Conservation (phyloP, 2,113 vertebrate genomes). For the Dasyurus viverrinus region DNA sequence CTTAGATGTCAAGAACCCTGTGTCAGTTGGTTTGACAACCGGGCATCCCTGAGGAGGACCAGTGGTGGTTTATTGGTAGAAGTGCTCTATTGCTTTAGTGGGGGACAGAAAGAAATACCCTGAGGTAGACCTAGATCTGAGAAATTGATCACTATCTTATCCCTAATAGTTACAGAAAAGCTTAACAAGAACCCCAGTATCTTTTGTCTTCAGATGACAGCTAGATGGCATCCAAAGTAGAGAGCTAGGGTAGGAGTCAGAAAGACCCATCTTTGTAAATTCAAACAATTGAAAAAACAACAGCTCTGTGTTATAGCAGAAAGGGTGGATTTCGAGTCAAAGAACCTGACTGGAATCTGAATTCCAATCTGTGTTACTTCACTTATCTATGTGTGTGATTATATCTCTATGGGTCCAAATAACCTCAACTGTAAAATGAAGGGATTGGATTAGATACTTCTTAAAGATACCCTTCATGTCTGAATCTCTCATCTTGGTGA, state of each 20-base stretch:
- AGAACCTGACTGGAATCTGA: not conserved
- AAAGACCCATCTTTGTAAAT: not conserved
- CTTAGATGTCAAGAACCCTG: not conserved
- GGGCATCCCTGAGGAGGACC: not conserved
- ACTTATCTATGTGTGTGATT: not conserved
- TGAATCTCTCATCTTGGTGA: not conserved
- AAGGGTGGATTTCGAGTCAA: not conserved
- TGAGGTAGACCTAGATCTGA: not conserved
- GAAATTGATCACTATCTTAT: not conserved
- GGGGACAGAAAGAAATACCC: not conserved
- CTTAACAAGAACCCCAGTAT: not conserved
- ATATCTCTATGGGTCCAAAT: not conserved
- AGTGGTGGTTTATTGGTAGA: not conserved
- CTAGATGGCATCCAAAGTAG: not conserved
- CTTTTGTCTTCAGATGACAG: not conserved
- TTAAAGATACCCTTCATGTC: not conserved
- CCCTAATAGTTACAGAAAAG: not conserved
- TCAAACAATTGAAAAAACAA: not conserved
- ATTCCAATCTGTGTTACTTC: not conserved
- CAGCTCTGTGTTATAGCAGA: not conserved
- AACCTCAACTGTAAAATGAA: not conserved
- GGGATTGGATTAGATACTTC: not conserved
- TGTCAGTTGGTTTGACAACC: not conserved
- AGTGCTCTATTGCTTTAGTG: not conserved
- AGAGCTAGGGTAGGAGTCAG: not conserved